Evolutionary conservation across 2,888 invertebrate genomes (phyloP).

Genomic region (Mimumesa dahlbomi): DNA sequence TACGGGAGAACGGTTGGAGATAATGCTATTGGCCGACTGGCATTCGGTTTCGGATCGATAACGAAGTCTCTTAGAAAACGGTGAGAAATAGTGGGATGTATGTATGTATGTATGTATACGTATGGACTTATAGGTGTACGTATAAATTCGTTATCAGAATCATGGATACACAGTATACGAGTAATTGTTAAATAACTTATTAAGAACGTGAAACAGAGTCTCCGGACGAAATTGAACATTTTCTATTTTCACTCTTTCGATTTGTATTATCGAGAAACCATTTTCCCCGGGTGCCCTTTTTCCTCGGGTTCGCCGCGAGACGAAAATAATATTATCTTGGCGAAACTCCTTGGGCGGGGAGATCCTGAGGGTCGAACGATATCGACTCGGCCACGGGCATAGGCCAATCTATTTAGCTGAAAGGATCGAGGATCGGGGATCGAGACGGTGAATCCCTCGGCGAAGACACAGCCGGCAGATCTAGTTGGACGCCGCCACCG

Average conservation of each 20-base stretch:
- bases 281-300: not conserved
- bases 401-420: constrained; percentile 59
- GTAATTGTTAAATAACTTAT: too few relatives aligned
- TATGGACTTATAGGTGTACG: not conserved
- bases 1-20: not conserved
- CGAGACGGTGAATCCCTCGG: constrained; percentile 49
- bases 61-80: not conserved
- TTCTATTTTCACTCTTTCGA: not conserved
- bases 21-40: not conserved
- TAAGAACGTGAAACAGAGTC: too few relatives aligned
- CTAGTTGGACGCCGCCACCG: constrained; percentile 32
- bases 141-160: not conserved
- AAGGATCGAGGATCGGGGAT: constrained; percentile 60
- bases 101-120: too few relatives aligned
- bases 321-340: constrained; percentile 48
- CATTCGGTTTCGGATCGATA: not conserved
- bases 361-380: constrained; percentile 43
- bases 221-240: too few relatives aligned
- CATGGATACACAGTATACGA: too few relatives aligned
- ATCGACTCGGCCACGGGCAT: constrained; percentile 47
- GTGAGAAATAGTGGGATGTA: too few relatives aligned
- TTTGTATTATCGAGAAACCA: not conserved
- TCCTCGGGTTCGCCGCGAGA: constrained; percentile 26
- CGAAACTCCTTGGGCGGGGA: constrained; percentile 32
- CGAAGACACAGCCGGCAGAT: constrained; percentile 38